Evolutionary conservation across 1,140 invertebrate species (phyloP), one percentile per base, ranked within the genome.

Genomic region (Aphelenchoides avenae): DNA sequence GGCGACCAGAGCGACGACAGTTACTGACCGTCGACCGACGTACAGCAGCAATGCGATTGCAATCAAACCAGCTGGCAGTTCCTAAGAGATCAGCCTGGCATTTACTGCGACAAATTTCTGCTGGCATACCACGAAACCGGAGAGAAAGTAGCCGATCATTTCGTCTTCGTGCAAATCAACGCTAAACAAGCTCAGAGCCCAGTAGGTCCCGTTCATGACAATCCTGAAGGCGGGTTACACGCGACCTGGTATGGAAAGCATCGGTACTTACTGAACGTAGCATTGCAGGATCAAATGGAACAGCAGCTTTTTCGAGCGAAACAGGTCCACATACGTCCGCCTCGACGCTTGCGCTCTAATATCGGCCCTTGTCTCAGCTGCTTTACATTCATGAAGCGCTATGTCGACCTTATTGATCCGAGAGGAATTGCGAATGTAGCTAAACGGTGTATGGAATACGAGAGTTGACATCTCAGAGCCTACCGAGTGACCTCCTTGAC

Each of bases 91-190:
- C n/a, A n/a, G n/a, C n/a, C n/a, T n/a, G n/a, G n/a, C n/a, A n/a
- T n/a, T n/a, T n/a, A n/a, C n/a, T n/a, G n/a, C n/a, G n/a, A n/a
- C n/a, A n/a, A n/a, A n/a, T n/a, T n/a, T n/a, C n/a, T n/a, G n/a
- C n/a, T n/a, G n/a, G n/a, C n/a, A n/a, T n/a, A n/a, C n/a, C 3
- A 68, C 68, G 18, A 46, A 18, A 7, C 65, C 65, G 5, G 68
- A 71, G 13, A 68, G 37, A 44, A 68, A 68, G 34, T 55, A 68
- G 30, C 65, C 65, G 26, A 67, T 43, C 68, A 71, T 66, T 59
- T 67, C 36, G 29, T 68, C 43, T 49, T 68, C 63, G 26, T 68
- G 65, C 39, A 68, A 29, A 41, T 68, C 62, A 20, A 68, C 52
- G 41, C 52, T 61, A 26, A 64, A 68, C 44, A 68, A 54, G 30